A percentile compares a stretch with the other conserved stretches of the same genome.
phyloP scores from a whole-genome alignment of 2,113 vertebrate species.

The Astur gentilis region DNA sequence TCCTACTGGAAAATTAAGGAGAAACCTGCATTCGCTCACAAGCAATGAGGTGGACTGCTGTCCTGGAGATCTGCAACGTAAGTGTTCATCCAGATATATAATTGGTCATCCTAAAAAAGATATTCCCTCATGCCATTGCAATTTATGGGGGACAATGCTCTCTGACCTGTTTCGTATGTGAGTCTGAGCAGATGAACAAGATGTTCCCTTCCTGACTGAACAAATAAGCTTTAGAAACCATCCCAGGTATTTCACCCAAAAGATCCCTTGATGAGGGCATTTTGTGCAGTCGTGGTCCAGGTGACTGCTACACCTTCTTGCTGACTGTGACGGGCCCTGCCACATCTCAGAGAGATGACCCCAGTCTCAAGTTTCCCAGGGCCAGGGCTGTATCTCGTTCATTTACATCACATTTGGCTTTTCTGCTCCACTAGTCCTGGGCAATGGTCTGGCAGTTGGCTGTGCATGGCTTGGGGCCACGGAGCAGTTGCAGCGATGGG shows the following conservation, averaged over 20 bases:
- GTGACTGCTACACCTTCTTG: not conserved
- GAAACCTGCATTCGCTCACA: accelerated
- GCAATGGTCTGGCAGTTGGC: not conserved
- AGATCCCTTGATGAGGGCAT: not conserved
- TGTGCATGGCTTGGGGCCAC: too few species aligned
- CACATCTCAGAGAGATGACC: not conserved
- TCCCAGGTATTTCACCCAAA: not conserved
- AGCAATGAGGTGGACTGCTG: not conserved
- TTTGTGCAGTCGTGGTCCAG: accelerated
- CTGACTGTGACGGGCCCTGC: not conserved
- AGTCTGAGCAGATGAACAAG: not conserved
- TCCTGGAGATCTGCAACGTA: not conserved
- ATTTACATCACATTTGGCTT: not conserved
- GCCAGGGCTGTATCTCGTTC: not conserved
- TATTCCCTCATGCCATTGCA: not conserved
- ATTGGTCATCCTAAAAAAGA: not conserved
- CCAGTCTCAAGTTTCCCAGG: not conserved
- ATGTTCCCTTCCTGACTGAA: not conserved
- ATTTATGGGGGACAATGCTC: not conserved
- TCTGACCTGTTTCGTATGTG: accelerated
- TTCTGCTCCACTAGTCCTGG: not conserved
- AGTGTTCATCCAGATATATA: too few species aligned
- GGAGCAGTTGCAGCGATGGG: not conserved
- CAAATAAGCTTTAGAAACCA: not conserved
- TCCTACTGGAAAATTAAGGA: not conserved